Base-by-base conservation (phyloP, 2,113 vertebrate species). In the Martes martes region DNA sequence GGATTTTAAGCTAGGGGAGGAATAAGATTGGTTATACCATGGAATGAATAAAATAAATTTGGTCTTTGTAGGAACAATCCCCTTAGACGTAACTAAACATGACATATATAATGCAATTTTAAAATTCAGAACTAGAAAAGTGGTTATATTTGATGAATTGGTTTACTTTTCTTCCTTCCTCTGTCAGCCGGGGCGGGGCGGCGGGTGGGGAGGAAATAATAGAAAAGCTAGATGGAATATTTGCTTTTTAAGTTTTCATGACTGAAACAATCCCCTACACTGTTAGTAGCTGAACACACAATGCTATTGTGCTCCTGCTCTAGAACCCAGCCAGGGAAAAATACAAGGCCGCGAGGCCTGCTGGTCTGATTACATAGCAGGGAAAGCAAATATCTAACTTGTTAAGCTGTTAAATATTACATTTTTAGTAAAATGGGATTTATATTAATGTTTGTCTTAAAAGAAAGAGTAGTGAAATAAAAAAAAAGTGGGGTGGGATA, bases 71-170 rank as follows among this genome's bases (percentile, higher is more conserved):
- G 80, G 50, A 83, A 26, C 74, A 91, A 39, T 79, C 16, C 2
- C 26, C 33, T 88, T 93, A 57, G 69, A 69, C 4, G 7, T 67
- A 79, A 69, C 55, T 45, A 84, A 89, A 80, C 10, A 31, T 87
- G 89, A 59, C 63, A 83, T 39, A 85, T 31, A 9, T 80, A 52
- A 79, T 76, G 18, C 6, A 50, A 10, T 78, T 93, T 96, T 96
- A 91, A 94, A 88, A 84, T 57, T 93, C 42, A 69, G 42, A 95
- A 93, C 89, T 93, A 57, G 47, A 71, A 65, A 94, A 92, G 61
- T 73, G 45, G n/a, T 85, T 93, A 50, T 96, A 23, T 86, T 91
- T 95, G 80, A 47, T 84, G 39, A 89, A 86, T 83, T 95, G 65
- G 9, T 47, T 88, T 73, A 50, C 85, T 93, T 95, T 95, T 91